Conservation (phyloP, 2,888 invertebrate genomes). For the Campoplex nolae region DNA sequence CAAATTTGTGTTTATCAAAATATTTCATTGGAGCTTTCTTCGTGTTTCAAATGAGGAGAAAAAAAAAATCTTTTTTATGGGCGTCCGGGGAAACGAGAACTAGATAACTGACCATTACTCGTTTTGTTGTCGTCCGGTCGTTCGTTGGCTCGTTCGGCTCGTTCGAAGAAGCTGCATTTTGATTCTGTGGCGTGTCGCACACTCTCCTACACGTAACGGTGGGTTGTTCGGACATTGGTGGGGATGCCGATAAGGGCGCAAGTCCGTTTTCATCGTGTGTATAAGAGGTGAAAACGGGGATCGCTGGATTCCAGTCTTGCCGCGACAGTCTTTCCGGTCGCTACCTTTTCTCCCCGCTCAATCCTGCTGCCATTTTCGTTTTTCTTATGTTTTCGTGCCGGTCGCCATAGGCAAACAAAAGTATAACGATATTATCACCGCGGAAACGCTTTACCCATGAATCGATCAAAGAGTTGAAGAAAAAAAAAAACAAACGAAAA, state of each 20-base stretch:
- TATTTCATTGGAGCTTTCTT: background rate
- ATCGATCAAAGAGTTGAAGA: background rate
- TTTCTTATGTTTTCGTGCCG: slow-evolving; percentile 31
- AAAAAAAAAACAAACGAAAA: background rate
- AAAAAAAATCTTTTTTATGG: background rate
- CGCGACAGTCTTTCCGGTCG: slow-evolving; percentile 76
- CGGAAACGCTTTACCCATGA: background rate
- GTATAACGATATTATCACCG: background rate
- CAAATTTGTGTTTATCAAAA: too few relatives aligned
- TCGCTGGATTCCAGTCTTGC: slow-evolving; percentile 76
- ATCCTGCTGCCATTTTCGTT: slow-evolving; percentile 12
- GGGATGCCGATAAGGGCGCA: slow-evolving; percentile 68
- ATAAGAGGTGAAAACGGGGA: slow-evolving; percentile 68
- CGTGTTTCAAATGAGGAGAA: background rate
- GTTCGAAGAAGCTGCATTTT: slow-evolving; percentile 8
- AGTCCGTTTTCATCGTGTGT: slow-evolving; percentile 58
- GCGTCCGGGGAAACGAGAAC: background rate
- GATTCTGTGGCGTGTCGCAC: slow-evolving; percentile 2
- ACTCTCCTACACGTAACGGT: background rate
- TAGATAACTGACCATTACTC: background rate
- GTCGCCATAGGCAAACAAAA: slow-evolving; percentile 1
- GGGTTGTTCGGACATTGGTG: slow-evolving; percentile 36
- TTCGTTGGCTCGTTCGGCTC: background rate
- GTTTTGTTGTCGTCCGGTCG: background rate
- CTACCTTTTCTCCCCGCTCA: slow-evolving; percentile 26